phyloP scores from a whole-genome alignment of 2,113 vertebrate genomes.

The Rhea americana region DNA sequence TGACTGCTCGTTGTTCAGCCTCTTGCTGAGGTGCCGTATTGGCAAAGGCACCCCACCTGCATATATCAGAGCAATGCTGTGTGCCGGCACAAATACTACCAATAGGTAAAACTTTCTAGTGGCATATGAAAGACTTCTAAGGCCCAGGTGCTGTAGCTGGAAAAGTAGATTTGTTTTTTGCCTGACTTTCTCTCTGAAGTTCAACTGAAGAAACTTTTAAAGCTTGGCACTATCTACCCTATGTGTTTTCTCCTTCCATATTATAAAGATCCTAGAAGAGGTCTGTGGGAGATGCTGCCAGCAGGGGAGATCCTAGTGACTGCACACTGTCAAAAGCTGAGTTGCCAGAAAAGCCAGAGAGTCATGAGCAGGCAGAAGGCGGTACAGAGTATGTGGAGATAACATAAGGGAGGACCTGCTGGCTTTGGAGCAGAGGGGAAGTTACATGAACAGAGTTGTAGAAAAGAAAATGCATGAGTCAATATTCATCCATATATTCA shows the following conservation, averaged over 20 bases:
- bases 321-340: background rate
- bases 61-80: no score
- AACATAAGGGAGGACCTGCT: background rate
- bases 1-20: background rate
- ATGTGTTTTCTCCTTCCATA: background rate
- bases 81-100: background rate
- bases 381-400: background rate
- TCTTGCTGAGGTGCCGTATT: background rate
- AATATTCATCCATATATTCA: conserved; percentile 69
- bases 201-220: background rate
- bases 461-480: background rate
- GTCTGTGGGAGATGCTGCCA: background rate
- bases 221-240: background rate
- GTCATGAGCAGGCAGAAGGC: background rate
- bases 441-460: background rate
- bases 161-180: background rate
- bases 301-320: background rate
- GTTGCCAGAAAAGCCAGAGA: background rate
- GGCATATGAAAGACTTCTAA: background rate
- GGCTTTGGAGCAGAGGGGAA: background rate
- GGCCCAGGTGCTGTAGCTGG: background rate
- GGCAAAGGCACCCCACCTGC: background rate
- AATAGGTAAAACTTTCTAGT: background rate
- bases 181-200: background rate
- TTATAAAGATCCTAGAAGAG: background rate